Evolutionary conservation across 2,888 invertebrate genomes (phyloP), one percentile per base, ranked within the genome.

Genomic region (Xiphydria camelus): DNA sequence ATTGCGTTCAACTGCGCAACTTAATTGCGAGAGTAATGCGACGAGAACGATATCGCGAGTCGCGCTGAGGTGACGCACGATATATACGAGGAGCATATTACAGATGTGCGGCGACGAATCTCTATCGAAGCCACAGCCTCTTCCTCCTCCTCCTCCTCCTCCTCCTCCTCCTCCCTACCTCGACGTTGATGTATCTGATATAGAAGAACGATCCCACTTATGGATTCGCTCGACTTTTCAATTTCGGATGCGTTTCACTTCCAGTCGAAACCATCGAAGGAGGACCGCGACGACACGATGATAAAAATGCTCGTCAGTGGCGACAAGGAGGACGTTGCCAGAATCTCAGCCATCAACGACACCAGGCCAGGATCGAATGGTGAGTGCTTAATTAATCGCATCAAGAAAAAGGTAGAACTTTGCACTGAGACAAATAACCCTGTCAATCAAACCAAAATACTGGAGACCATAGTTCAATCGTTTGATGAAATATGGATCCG

Each of bases 271-370:
- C 12, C 12, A 12, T 1, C 7, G 1, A 1, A 26, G 15, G 9
- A 23, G 15, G 9, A 12, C 7, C 12, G 5, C 7, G 5, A 14
- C 12, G 12, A 14, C 12, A 29, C 12, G 29, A 29, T 29, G 29
- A n/a, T n/a, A n/a, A n/a, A n/a, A n/a, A n/a, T n/a, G n/a, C n/a
- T n/a, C n/a, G n/a, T n/a, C n/a, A 5, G 20, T 14, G 17, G 4
- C 14, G 10, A 40, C 6, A 32, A 32, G n/a, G n/a, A n/a, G n/a
- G n/a, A n/a, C n/a, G 20, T 12, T 31, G 31, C 40, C 14, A 21
- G 40, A 21, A 40, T 32, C 32, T 17, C 20, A 32, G 32, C 21
- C 21, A 33, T 23, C 12, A 33, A 33, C 12, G 41, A 41, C 33
- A 41, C 41, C 19, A 21, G 33, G 12, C 21, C 31, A 7, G 6